These are phyloP conservation scores for Tiphia femorata DNA, from an alignment of 2,888 invertebrate genomes.

Conservation along the genomic window DNA sequence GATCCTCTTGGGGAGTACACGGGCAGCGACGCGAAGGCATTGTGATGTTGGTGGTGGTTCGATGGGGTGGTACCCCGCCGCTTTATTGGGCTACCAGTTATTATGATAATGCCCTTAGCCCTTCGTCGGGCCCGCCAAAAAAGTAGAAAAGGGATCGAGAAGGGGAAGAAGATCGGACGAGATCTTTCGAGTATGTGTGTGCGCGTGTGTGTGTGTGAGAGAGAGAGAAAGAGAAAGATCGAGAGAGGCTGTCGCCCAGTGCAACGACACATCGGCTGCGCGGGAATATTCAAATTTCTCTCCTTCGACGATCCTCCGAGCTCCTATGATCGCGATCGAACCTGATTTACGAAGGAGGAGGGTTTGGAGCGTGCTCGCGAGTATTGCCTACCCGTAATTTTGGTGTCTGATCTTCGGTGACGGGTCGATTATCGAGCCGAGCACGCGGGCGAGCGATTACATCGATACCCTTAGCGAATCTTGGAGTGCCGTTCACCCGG, in stretches of 20 bases:
- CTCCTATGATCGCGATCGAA: too few relatives aligned
- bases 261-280: too few relatives aligned
- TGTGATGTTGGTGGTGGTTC: conserved; percentile 20
- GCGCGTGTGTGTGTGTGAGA: background rate
- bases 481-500: too few relatives aligned
- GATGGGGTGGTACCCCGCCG: conserved; percentile 42
- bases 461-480: too few relatives aligned
- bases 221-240: background rate
- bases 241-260: too few relatives aligned
- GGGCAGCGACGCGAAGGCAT: background rate
- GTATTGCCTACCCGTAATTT: conserved; percentile 38
- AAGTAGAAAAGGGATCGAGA: background rate
- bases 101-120: conserved; percentile 45
- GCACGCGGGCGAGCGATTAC: too few relatives aligned
- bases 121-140: background rate
- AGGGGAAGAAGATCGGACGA: background rate
- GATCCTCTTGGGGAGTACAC: too few relatives aligned
- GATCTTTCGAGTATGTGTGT: background rate
- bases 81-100: conserved; percentile 52
- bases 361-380: conserved; percentile 20
- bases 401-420: conserved; percentile 20
- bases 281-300: too few relatives aligned
- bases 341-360: conserved; percentile 21
- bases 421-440: too few relatives aligned
- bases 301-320: too few relatives aligned